Base-by-base conservation (phyloP, 2,797 vertebrate genomes). In the Enteromius trimaculatus region DNA sequence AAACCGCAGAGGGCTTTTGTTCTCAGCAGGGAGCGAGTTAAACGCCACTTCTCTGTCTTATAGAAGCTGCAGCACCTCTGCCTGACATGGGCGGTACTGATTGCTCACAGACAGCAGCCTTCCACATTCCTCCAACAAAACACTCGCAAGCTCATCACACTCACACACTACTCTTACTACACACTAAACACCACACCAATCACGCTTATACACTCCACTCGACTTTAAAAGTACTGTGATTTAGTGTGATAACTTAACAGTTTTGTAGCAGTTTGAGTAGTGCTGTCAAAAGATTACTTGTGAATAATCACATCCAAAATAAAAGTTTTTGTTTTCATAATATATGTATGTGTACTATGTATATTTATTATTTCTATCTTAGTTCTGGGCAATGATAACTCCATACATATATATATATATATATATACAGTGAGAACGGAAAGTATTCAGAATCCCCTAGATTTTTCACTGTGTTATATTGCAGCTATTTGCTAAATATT, bases 1-100 rank as follows among this genome's bases (percentile, higher is more conserved):
- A 77, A 74, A 60, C 29, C 34, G 64, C 80, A 78, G 79, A 77
- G 79, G 55, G 55, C 84, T 77, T 71, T 70, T 71, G 72, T 80
- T 64, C 68, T 65, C 83, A 34, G 70, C 26, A 2, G 77, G 83
- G 37, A 68, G 60, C 0, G 70, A 58, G 70, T 80, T 72, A 76
- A 76, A 80, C 17, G 68, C 71, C 74, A 82, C 34, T 74, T 55
- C 47, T 66, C 37, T 60, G 14, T 77, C 70, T 42, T 11, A 17
- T 49, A 51, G 62, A 77, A 78, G 49, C 74, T 69, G 64, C 81
- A 62, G 74, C 65, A 60, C 81, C 74, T 78, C 81, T 83, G 53
- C 51, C 26, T 78, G 65, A 60, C 81, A 78, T 62, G 51, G 29
- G 64, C 19, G 60, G 47, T 42, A 49, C 17, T 16, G 62, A 82